Base-by-base conservation (phyloP, 2,888 invertebrate species). In the Pediacus dermestoides region DNA sequence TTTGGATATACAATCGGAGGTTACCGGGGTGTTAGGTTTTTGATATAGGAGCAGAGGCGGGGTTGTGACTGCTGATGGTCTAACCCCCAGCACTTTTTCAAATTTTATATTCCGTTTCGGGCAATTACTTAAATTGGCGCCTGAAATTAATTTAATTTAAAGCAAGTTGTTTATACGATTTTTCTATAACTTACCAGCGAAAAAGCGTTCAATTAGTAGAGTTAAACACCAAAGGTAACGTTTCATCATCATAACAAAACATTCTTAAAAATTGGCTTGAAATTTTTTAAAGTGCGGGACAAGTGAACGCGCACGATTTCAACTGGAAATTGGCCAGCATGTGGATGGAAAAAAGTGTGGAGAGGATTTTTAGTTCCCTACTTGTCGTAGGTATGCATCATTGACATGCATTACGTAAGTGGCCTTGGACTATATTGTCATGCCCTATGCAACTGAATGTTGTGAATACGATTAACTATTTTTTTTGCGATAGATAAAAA, bases 31-130 rank as follows among this genome's bases (percentile, higher is more conserved):
- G 37, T 42, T 39, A 9, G 37, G 25, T 37, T 23, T 13, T 41
- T 52, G 47, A 31, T 58, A 58, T 1, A 68, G 49, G 4, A 66
- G 46, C 12, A 50, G 33, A 3, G 57, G 47, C 27, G 46, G 42
- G 31, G 50, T 45, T 26, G 44, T 34, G 15, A 47, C 47, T 7
- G 57, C 39, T 4, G 60, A 44, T 18, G 68, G 67, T 39, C 61
- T 56, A 16, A 66, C 35, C 14, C 70, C 70, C 21, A 69, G 45
- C 11, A 68, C 52, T 56, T 70, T 70, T 48, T 68, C 68, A 48
- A 68, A 67, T 43, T 56, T 58, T n/a, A 63, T 48, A 26, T 63
- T 48, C 14, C 54, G 37, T 23, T 31, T 27, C 6, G 64, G 60
- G 40, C 70, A 70, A 40, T 64, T 61, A 9, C 49, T 38, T 26